Percentiles rank a stretch among this genome's conserved stretches.
phyloP scores from a whole-genome alignment of 2,797 vertebrate genomes.

The Meriones psammophilus region DNA sequence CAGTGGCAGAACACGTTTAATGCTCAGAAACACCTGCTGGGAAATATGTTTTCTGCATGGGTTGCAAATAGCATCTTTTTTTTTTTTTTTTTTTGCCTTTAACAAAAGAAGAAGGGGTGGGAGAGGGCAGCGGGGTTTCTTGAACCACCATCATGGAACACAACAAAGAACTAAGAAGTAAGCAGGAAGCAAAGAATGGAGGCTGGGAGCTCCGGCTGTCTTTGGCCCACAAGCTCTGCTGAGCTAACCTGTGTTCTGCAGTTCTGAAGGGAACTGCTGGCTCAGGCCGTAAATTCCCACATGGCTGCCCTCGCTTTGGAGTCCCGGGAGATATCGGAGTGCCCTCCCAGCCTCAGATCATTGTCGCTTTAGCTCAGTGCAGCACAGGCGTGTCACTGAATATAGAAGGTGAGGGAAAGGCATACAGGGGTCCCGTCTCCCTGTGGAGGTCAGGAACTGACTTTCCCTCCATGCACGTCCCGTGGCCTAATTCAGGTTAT shows the following conservation, averaged over 20 bases:
- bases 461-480: too few relatives aligned
- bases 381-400: background rate
- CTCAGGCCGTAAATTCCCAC: conserved; percentile 43
- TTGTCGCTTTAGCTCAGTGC: background rate
- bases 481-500: background rate
- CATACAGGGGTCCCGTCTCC: background rate
- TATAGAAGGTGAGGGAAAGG: background rate
- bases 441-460: background rate
- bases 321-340: conserved; percentile 7
- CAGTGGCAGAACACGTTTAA: conserved; percentile 59
- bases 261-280: conserved; percentile 18
- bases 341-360: background rate
- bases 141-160: rapidly evolving
- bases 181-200: background rate
- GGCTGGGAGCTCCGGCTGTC: background rate
- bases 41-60: conserved; percentile 72
- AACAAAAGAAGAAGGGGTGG: background rate
- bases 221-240: background rate
- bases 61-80: conserved; percentile 52
- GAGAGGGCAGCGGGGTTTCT: background rate
- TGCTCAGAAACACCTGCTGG: conserved; percentile 78
- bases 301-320: conserved; percentile 37
- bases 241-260: background rate
- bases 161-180: background rate
- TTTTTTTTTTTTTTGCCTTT: conserved; percentile 45